Evolutionary conservation across 2,888 invertebrate species (phyloP).

Genomic region (Zele albiditarsus): DNA sequence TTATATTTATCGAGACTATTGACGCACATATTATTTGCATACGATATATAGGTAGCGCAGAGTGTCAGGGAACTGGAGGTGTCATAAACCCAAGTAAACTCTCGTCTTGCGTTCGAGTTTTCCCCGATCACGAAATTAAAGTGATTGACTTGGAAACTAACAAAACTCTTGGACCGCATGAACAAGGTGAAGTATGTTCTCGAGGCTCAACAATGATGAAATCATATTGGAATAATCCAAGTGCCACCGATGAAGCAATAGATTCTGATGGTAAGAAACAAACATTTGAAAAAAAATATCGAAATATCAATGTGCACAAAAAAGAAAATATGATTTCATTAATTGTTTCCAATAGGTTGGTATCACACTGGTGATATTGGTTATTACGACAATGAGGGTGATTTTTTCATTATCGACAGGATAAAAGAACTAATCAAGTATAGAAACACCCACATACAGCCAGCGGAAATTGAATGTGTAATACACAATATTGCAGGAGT

Average conservation of each 20-base stretch:
- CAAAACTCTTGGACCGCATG: conserved; percentile 53
- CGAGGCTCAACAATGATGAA: conserved; percentile 43
- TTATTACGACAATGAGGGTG: conserved; percentile 61
- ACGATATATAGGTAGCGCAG: conserved; percentile 60
- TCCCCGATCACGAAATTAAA: conserved; percentile 51
- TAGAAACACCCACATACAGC: too few relatives aligned
- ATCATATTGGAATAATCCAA: conserved; percentile 48
- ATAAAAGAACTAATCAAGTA: conserved; percentile 66
- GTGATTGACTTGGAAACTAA: conserved; percentile 51
- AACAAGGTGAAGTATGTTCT: conserved; percentile 49
- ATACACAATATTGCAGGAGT: too few relatives aligned
- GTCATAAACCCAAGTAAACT: conserved; percentile 34
- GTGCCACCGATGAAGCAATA: conserved; percentile 41
- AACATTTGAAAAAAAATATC: neutral
- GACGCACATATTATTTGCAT: too few relatives aligned
- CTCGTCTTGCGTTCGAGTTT: conserved; percentile 55
- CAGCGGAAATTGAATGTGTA: too few relatives aligned
- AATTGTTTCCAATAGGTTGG: conserved; percentile 58
- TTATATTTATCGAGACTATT: neutral
- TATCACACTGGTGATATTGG: conserved; percentile 67
- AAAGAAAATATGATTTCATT: neutral
- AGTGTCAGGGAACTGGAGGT: conserved; percentile 27
- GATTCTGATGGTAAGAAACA: conserved; percentile 48
- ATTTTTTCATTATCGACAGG: conserved; percentile 64
- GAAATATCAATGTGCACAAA: neutral